Evolutionary conservation across 2,888 invertebrate genomes (phyloP).

Genomic region (Megaustenia siamemsis): DNA sequence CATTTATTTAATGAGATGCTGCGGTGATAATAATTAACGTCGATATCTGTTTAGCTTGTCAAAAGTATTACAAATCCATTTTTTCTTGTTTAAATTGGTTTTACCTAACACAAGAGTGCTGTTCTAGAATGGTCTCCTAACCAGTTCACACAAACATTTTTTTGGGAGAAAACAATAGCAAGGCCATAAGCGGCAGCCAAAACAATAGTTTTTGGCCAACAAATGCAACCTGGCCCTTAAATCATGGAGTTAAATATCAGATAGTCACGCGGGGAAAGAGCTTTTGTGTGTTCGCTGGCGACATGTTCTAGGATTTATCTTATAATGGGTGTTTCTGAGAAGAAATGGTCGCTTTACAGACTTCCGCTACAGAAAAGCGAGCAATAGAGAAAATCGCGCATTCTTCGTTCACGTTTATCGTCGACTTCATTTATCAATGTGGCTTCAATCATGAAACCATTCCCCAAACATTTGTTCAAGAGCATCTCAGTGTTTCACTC

Average conservation of each 20-base stretch:
- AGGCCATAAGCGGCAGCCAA: slow-evolving; percentile 10
- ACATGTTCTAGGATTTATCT: slow-evolving; percentile 31
- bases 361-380: slow-evolving; percentile 10
- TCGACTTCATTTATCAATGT: no score
- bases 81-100: not conserved
- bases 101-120: not conserved
- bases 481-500: no score
- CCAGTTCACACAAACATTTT: not conserved
- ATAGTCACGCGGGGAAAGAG: slow-evolving; percentile 25
- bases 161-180: slow-evolving; percentile 34
- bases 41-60: slow-evolving; percentile 9
- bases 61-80: not conserved
- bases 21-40: slow-evolving; percentile 20
- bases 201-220: slow-evolving; percentile 36
- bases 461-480: no score
- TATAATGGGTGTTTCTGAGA: slow-evolving; percentile 20
- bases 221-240: slow-evolving; percentile 8
- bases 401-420: no score
- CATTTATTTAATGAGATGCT: slow-evolving; percentile 30
- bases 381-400: not conserved
- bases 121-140: not conserved
- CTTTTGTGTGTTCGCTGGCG: slow-evolving; percentile 30
- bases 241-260: slow-evolving; percentile 34
- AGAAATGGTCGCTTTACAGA: not conserved
- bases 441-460: no score